A percentile compares a stretch with the other conserved stretches of the same genome.
Conservation (phyloP, 1,140 invertebrate genomes). For the Ditylenchus dipsaci region DNA sequence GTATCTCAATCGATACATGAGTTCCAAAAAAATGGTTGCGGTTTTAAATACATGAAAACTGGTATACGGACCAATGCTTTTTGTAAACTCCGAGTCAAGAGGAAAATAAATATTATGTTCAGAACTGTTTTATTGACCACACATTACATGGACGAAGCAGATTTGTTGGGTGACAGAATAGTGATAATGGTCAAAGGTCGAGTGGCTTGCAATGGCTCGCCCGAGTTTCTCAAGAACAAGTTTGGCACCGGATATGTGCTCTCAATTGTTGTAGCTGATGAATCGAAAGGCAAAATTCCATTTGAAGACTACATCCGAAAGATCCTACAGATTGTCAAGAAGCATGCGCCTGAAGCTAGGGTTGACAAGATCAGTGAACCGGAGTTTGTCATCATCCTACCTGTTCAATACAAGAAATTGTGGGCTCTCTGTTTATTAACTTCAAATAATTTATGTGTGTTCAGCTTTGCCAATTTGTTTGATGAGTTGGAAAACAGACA, state of each 20-base stretch:
- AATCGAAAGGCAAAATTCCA: background rate
- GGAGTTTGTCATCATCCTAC: slow-evolving; percentile 39
- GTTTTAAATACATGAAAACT: no score
- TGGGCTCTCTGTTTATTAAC: slow-evolving; percentile 9
- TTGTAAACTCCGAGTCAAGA: no score
- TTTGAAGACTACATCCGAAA: background rate
- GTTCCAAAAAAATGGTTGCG: no score
- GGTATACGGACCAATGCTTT: no score
- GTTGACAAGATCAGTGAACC: slow-evolving; percentile 27
- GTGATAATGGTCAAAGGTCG: slow-evolving; percentile 66
- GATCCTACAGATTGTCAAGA: slow-evolving; percentile 27
- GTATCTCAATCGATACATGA: no score
- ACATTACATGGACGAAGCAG: slow-evolving; percentile 97
- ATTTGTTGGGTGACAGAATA: slow-evolving; percentile 72
- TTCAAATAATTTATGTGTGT: background rate
- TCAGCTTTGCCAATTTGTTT: slow-evolving; percentile 42
- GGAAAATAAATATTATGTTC: slow-evolving; percentile 3
- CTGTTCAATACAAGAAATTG: slow-evolving; percentile 34
- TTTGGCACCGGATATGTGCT: slow-evolving; percentile 47
- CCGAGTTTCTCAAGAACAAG: slow-evolving; percentile 66
- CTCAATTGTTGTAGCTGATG: slow-evolving; percentile 24
- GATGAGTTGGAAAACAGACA: slow-evolving; percentile 38
- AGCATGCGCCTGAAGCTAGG: slow-evolving; percentile 26
- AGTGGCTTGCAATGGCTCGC: slow-evolving; percentile 67
- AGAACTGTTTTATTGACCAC: slow-evolving; percentile 72